Conservation (phyloP, 2,797 vertebrate genomes). For the Thripadectes ignobilis region DNA sequence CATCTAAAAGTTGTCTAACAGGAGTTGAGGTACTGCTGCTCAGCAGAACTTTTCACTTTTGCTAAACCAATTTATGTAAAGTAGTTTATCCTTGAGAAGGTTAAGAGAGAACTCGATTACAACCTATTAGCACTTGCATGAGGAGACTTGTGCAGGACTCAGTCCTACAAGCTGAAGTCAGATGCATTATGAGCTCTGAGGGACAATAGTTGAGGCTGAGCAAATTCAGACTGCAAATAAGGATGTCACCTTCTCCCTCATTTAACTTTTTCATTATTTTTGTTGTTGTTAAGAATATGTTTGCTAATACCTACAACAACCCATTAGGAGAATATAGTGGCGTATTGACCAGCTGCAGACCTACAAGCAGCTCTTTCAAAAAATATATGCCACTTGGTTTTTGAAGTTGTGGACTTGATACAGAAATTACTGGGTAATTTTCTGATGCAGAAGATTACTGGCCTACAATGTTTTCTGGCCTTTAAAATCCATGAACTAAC, state of each 20-base stretch:
- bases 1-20: neutral
- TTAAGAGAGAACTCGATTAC: neutral
- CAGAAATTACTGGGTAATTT: neutral
- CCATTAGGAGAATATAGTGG: neutral
- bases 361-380: neutral
- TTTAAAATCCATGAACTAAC: neutral
- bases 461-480: neutral
- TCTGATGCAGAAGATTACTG: neutral
- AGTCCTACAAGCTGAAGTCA: neutral
- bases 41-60: neutral
- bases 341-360: neutral
- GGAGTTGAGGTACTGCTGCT: fast-evolving
- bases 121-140: neutral
- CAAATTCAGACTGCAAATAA: neutral
- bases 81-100: neutral
- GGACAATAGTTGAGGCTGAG: neutral
- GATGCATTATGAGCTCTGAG: neutral
- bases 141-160: neutral
- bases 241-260: neutral
- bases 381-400: neutral
- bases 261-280: neutral
- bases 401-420: neutral
- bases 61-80: neutral
- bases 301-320: neutral
- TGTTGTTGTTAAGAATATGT: neutral